A percentile compares a stretch with the other conserved stretches of the same genome.
These are phyloP conservation scores for Cyrtodaria siliqua DNA, from an alignment of 2,888 invertebrate species.

Conservation along the genomic window DNA sequence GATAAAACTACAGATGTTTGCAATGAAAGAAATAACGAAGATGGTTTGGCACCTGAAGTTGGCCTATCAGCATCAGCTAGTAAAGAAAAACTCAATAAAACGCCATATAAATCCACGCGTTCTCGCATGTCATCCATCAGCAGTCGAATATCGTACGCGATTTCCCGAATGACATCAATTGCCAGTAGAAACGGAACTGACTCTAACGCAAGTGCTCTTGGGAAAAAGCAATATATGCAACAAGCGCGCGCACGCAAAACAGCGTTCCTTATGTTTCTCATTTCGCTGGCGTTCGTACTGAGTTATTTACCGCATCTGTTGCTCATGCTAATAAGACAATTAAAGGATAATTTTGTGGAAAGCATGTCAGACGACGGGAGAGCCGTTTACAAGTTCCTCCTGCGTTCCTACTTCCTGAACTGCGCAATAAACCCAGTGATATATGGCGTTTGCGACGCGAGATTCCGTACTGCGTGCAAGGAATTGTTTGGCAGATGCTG, in stretches of 20 bases:
- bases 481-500: constrained; percentile 11
- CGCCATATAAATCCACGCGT: not conserved
- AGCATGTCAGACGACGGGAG: constrained; percentile 39
- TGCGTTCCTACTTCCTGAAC: constrained; percentile 70
- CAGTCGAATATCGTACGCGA: constrained; percentile 30
- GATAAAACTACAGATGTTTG: too few species aligned
- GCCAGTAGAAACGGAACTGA: constrained; percentile 4
- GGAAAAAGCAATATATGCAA: constrained; percentile 43
- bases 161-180: constrained; percentile 30
- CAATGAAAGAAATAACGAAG: too few species aligned
- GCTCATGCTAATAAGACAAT: constrained; percentile 48
- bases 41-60: not conserved
- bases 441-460: constrained; percentile 68
- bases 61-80: constrained; percentile 23
- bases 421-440: constrained; percentile 74
- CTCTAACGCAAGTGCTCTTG: not conserved
- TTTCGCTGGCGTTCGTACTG: constrained; percentile 66
- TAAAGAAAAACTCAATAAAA: constrained; percentile 14
- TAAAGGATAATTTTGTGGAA: constrained; percentile 53
- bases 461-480: constrained; percentile 55
- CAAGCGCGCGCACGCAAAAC: constrained; percentile 63
- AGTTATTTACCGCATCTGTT: constrained; percentile 65
- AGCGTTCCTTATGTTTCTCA: constrained; percentile 70
- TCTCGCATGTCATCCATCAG: constrained; percentile 23
- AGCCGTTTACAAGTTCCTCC: constrained; percentile 63